Base-by-base conservation (phyloP, 2,797 vertebrate genomes). In the Peromyscus aztecus region DNA sequence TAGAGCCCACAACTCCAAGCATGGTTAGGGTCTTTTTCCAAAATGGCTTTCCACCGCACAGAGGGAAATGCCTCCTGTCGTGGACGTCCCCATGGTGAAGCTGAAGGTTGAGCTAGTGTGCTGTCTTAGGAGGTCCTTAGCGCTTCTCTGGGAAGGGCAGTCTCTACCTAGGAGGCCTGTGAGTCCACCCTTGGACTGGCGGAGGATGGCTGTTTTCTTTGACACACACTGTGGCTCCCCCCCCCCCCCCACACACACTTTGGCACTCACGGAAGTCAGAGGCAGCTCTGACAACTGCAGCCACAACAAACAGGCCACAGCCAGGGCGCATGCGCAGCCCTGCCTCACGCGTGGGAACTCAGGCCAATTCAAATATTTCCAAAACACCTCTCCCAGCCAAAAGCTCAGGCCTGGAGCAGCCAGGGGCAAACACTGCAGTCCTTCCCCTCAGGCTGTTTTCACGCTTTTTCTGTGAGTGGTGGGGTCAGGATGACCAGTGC, bases 301-400 rank as follows among this genome's bases (percentile, higher is more conserved):
- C 95, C 83, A 94, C 80, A 93, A 92, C 71, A 94, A 86, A 97
- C 82, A 69, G 75, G 93, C 92, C 61, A 31, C 78, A 43, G 71
- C 11, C 8, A 92, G 76, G 29, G 73, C 37, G 4, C 59, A 40
- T 59, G 92, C 7, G 13, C 57, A 11, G 85, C 37, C 59, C 90
- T 73, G 67, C 89, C 82, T 94, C 24, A 27, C 34, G 78, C 6
- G 2, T 75, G 75, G 80, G 90, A 87, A 55, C 77, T 76, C 80
- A 55, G 86, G 94, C 94, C 97, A 94, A 91, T 73, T 95, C 85
- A 95, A 91, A 85, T 95, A 95, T 94, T 94, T 96, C 90, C 37
- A 31, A 95, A 96, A 93, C 97, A 92, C 94, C 83, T 96, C 71
- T 71, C 67, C 5, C 43, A 89, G 92, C 90, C 94, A 94, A 92